Percentiles rank a stretch among this genome's conserved stretches.
Evolutionary conservation across 2,888 invertebrate species (phyloP).

Genomic region (Heliothis peltigera): DNA sequence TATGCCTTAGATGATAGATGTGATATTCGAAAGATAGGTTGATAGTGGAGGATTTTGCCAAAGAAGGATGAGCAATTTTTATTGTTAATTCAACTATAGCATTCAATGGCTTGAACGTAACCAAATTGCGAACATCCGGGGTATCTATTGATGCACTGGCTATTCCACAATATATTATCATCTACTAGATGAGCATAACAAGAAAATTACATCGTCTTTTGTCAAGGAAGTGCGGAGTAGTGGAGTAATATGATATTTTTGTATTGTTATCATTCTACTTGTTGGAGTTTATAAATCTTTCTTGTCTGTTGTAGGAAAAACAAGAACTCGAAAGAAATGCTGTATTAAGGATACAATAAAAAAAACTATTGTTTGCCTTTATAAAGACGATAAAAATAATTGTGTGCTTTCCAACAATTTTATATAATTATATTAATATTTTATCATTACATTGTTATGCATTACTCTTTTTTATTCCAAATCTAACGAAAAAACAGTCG

Average conservation of each 20-base stretch:
- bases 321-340: too few relatives aligned
- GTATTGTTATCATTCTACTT: conserved; percentile 27
- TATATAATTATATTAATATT: too few relatives aligned
- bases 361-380: too few relatives aligned
- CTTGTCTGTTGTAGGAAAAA: neutral
- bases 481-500: too few relatives aligned
- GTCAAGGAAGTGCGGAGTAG: conserved; percentile 70
- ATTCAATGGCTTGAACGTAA: conserved; percentile 87
- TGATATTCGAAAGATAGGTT: conserved; percentile 32
- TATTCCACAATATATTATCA: conserved; percentile 74
- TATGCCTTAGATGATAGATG: conserved; percentile 16
- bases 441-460: too few relatives aligned
- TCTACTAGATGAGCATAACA: conserved; percentile 75
- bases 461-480: too few relatives aligned
- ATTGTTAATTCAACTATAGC: conserved; percentile 86
- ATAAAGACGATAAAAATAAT: too few relatives aligned
- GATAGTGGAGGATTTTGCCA: conserved; percentile 36
- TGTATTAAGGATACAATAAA: too few relatives aligned
- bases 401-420: too few relatives aligned
- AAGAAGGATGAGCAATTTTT: conserved; percentile 86
- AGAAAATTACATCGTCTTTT: conserved; percentile 79
- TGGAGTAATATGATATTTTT: conserved; percentile 72
- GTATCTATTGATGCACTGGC: conserved; percentile 82
- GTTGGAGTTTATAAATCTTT: conserved; percentile 18
- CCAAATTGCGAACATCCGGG: conserved; percentile 89